phyloP scores from a whole-genome alignment of 2,797 vertebrate species.

The Alosa sapidissima region DNA sequence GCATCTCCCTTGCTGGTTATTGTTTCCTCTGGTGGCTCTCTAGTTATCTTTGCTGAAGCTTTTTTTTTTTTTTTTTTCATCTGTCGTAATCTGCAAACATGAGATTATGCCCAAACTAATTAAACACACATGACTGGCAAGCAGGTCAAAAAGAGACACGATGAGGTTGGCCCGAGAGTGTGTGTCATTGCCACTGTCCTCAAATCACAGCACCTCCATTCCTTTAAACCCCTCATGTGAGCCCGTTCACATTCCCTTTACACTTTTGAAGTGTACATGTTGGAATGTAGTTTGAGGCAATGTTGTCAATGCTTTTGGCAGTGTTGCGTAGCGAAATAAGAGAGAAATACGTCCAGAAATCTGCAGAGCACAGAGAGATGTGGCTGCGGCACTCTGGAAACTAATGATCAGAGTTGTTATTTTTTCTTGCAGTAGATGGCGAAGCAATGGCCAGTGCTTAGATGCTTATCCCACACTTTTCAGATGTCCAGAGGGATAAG shows the following conservation, averaged over 20 bases:
- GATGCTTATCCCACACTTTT: conserved; percentile 43
- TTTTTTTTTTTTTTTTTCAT: conserved; percentile 43
- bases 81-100: conserved; percentile 66
- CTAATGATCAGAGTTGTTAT: conserved; percentile 44
- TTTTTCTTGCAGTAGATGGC: conserved; percentile 28
- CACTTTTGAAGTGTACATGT: neutral
- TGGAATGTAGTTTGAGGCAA: too few species aligned
- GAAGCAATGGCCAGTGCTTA: conserved; percentile 35
- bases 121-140: conserved; percentile 67
- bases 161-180: neutral
- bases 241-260: neutral
- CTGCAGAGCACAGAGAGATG: neutral
- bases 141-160: conserved; percentile 61
- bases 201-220: too few species aligned
- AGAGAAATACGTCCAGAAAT: neutral
- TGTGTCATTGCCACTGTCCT: neutral
- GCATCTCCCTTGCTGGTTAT: conserved; percentile 51
- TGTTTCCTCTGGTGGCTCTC: conserved; percentile 62
- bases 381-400: conserved; percentile 15
- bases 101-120: conserved; percentile 72
- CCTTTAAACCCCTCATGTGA: too few species aligned
- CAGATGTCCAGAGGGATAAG: conserved; percentile 39
- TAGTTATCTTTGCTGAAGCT: conserved; percentile 65
- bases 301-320: too few species aligned
- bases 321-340: neutral